Evolutionary conservation across 2,113 vertebrate species (phyloP).

Genomic region (Nannospalax galili): DNA sequence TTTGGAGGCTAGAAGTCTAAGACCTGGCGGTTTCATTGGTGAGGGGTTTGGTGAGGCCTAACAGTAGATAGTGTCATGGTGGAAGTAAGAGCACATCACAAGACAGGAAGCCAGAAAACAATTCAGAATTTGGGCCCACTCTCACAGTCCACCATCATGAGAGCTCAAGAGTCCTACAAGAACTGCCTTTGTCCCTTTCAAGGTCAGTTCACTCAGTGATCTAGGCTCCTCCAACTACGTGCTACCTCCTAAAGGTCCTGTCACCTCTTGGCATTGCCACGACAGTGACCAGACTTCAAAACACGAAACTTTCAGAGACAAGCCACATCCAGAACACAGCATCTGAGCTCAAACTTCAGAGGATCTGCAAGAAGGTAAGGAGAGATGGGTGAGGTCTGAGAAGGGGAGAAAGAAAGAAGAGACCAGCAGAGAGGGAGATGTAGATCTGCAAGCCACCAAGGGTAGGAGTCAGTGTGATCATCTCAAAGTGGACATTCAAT

Average conservation of each 20-base stretch:
- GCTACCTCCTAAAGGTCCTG: neutral
- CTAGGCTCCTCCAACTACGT: neutral
- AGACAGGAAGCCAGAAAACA: neutral
- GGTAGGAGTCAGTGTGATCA: neutral
- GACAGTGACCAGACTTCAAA: neutral
- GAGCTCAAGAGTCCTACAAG: neutral
- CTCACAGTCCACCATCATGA: neutral
- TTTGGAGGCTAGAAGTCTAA: neutral
- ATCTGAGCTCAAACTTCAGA: neutral
- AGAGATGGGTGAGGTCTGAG: neutral
- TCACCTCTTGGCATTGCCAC: neutral
- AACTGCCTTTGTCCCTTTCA: neutral
- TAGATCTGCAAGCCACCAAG: neutral
- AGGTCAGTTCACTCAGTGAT: neutral
- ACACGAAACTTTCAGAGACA: neutral
- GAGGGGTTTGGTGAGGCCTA: neutral
- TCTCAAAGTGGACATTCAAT: neutral
- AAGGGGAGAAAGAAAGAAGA: neutral
- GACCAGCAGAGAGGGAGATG: fast-evolving
- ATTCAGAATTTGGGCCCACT: neutral
- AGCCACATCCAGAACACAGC: neutral
- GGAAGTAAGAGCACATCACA: neutral
- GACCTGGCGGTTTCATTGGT: neutral
- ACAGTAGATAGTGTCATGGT: neutral
- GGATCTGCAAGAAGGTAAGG: neutral